Conservation (phyloP, 2,797 vertebrate species). For the Periparus ater region DNA sequence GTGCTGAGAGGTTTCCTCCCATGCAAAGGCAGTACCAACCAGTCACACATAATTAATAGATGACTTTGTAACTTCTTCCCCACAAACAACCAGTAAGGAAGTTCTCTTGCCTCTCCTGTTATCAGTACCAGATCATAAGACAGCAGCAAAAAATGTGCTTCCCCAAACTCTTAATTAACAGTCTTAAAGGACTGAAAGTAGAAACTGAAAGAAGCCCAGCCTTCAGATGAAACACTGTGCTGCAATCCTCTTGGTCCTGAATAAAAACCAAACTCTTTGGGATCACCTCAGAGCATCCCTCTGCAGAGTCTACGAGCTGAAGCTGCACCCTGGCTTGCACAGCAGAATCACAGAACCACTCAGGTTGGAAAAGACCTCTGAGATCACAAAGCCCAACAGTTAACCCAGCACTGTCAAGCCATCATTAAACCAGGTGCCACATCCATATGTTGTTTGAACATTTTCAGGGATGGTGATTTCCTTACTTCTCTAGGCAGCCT, state of each 20-base stretch:
- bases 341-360: neutral
- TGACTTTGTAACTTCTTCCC: neutral
- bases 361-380: neutral
- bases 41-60: neutral
- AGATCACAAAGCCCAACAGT: neutral
- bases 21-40: neutral
- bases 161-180: neutral
- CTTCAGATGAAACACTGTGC: neutral
- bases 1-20: neutral
- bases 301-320: rapidly evolving
- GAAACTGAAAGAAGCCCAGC: neutral
- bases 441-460: rapidly evolving
- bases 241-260: neutral
- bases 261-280: neutral
- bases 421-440: neutral
- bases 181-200: neutral
- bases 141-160: neutral
- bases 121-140: neutral
- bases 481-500: neutral
- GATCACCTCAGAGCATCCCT: neutral
- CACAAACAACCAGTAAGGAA: neutral
- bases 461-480: neutral
- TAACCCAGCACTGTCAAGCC: neutral
- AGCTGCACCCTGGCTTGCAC: neutral
- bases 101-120: neutral